phyloP scores from a whole-genome alignment of 2,113 vertebrate genomes.

The Cyphomyrus discorhynchus region DNA sequence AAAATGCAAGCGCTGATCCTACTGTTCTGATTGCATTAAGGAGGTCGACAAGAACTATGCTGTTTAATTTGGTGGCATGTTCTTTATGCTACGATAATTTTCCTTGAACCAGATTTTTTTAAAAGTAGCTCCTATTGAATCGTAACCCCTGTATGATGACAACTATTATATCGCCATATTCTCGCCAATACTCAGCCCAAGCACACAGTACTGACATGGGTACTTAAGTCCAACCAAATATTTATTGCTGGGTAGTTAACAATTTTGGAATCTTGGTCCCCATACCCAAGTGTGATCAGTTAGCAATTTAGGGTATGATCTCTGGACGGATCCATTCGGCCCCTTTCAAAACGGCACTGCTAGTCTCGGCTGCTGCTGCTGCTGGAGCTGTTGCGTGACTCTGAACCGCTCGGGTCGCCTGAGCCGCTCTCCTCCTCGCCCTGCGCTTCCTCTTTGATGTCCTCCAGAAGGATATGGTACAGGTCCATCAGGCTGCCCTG shows the following conservation, averaged over 20 bases:
- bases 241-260: neutral
- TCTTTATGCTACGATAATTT: neutral
- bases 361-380: conserved; percentile 25
- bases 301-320: neutral
- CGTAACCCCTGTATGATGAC: neutral
- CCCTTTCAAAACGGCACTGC: neutral
- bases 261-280: neutral
- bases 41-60: no score
- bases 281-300: neutral
- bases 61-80: no score
- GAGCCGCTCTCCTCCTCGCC: conserved; percentile 9
- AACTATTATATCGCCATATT: neutral
- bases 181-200: neutral
- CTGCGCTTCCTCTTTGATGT: conserved; percentile 50
- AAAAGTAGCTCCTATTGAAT: neutral
- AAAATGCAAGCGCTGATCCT: neutral
- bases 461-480: conserved; percentile 57
- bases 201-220: neutral
- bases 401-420: neutral
- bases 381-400: conserved; percentile 8
- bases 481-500: conserved; percentile 58
- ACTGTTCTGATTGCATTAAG: neutral
- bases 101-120: neutral
- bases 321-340: neutral
- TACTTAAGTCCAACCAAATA: neutral